Evolutionary conservation across 1,140 invertebrate species (phyloP).

Genomic region (Ceratina australensis): DNA sequence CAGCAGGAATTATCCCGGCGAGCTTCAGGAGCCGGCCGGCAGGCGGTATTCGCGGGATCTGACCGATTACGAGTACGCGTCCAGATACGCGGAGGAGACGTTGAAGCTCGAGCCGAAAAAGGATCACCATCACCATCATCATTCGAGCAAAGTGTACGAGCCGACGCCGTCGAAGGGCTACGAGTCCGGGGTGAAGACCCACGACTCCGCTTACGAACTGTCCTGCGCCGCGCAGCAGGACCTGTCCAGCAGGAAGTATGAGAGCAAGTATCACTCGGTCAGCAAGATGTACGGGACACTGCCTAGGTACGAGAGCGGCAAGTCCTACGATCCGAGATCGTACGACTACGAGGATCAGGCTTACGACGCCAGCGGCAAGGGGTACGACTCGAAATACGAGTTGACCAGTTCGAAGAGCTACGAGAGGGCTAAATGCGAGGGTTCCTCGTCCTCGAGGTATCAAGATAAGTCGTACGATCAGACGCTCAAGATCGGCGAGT

Average conservation of each 20-base stretch:
- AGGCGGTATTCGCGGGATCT: conserved; percentile 74
- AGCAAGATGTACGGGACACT: conserved; percentile 75
- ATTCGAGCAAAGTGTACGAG: conserved; percentile 65
- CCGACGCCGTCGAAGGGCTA: conserved; percentile 70
- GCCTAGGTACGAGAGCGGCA: conserved; percentile 72
- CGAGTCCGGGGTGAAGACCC: conserved; percentile 76
- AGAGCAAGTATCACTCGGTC: conserved; percentile 69
- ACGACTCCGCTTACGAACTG: conserved; percentile 74
- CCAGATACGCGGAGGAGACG: conserved; percentile 74
- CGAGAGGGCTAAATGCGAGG: conserved; percentile 74
- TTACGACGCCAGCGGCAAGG: conserved; percentile 61
- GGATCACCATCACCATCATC: conserved; percentile 65
- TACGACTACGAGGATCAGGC: conserved; percentile 71
- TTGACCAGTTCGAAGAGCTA: conserved; percentile 76
- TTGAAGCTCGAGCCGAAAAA: conserved; percentile 76
- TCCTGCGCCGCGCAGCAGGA: conserved; percentile 62
- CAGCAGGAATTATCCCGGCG: conserved; percentile 63
- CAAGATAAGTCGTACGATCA: conserved; percentile 76
- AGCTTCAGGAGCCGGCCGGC: conserved; percentile 62
- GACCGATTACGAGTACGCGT: conserved; percentile 73
- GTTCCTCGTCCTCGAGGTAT: conserved; percentile 63
- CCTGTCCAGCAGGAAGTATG: conserved; percentile 62
- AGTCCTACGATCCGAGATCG: conserved; percentile 59
- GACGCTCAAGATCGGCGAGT: conserved; percentile 76
- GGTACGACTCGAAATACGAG: conserved; percentile 74